Conservation (phyloP, 1,140 invertebrate genomes). For the Coptotermes formosanus region DNA sequence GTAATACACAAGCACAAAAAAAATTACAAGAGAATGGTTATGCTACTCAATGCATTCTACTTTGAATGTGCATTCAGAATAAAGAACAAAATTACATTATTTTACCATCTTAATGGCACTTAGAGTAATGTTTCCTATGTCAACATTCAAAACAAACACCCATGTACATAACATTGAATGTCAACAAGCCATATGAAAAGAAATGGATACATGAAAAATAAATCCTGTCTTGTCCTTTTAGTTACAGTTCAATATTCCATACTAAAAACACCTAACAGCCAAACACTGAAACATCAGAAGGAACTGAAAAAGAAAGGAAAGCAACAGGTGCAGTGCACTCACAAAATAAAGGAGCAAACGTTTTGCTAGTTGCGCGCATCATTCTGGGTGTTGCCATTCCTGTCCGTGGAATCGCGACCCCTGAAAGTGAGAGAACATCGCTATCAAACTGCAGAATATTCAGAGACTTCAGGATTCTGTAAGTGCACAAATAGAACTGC, state of each 20-base stretch:
- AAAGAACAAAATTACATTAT: not conserved
- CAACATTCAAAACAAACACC: not conserved
- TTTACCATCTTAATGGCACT: not conserved
- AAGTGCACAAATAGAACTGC: too few species aligned
- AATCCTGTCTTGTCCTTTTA: not conserved
- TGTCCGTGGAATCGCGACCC: not conserved
- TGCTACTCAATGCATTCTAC: not conserved
- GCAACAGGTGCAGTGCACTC: not conserved
- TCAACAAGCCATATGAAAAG: not conserved
- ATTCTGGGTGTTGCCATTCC: constrained; percentile 1
- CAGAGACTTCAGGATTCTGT: too few species aligned
- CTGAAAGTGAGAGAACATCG: not conserved
- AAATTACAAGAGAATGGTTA: not conserved
- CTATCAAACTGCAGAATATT: not conserved
- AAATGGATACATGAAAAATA: not conserved
- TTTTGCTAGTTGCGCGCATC: not conserved
- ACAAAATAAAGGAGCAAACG: not conserved
- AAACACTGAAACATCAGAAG: not conserved
- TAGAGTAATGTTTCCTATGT: not conserved
- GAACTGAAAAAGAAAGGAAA: not conserved
- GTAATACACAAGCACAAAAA: not conserved
- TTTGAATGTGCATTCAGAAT: not conserved
- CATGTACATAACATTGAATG: not conserved
- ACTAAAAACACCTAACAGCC: constrained; percentile 2
- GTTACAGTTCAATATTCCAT: not conserved